Conservation (phyloP, 2,797 vertebrate species). For the Cryptoblepharus egeriae region DNA sequence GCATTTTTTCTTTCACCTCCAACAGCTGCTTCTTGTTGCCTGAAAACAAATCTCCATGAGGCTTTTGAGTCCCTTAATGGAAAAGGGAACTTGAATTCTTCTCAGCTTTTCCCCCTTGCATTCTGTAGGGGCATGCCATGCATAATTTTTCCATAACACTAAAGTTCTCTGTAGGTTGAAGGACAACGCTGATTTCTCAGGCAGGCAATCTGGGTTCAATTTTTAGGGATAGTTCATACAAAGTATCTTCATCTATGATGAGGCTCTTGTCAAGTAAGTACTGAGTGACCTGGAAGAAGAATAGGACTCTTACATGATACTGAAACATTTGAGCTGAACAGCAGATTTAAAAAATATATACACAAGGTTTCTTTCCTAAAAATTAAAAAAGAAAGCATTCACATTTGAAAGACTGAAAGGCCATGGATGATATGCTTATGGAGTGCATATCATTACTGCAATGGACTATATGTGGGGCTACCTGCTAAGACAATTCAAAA, state of each 20-base stretch:
- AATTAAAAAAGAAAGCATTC: too few species aligned
- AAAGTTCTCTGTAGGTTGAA: slow-evolving; percentile 49
- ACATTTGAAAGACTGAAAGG: too few species aligned
- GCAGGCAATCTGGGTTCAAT: slow-evolving; percentile 95
- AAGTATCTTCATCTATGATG: slow-evolving; percentile 94
- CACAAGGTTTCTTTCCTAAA: background rate
- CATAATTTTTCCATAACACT: slow-evolving; percentile 48
- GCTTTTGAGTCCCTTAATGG: slow-evolving; percentile 53
- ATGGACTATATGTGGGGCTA: too few species aligned
- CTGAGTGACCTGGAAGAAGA: slow-evolving; percentile 87
- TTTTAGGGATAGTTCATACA: slow-evolving; percentile 95
- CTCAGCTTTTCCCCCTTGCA: slow-evolving; percentile 27
- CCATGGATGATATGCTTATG: too few species aligned
- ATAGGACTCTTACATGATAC: background rate
- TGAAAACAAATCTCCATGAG: slow-evolving; percentile 59
- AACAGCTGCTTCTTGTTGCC: slow-evolving; percentile 35
- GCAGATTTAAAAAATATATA: background rate
- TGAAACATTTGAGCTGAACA: background rate
- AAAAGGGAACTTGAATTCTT: slow-evolving; percentile 58
- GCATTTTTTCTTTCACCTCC: slow-evolving; percentile 49
- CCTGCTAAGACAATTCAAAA: too few species aligned
- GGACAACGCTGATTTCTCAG: slow-evolving; percentile 79
- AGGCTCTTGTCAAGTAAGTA: slow-evolving; percentile 94
- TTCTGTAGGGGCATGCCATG: slow-evolving; percentile 60
- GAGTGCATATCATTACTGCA: too few species aligned